Evolutionary conservation across 2,888 invertebrate genomes (phyloP), one percentile per base, ranked within the genome.

Genomic region (Temnothorax rugatulus): DNA sequence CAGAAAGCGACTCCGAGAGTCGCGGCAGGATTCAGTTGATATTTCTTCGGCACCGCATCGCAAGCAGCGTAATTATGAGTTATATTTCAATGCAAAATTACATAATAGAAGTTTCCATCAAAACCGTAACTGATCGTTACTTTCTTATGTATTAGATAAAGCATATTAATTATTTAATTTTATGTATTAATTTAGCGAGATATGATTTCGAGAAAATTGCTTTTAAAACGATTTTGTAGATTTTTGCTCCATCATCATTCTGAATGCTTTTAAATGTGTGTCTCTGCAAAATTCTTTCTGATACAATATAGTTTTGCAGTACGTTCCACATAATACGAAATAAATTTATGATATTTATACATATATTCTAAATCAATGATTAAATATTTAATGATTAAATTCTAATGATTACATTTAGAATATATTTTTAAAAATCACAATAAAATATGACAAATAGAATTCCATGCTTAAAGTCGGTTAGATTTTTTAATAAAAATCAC

Each of bases 1-100:
- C 77, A 84, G 83, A 86, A 84, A 64, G 74, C 63, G 29, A 29
- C 29, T 29, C 34, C 57, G 64, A 71, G 25, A 81, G n/a, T 15
- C 44, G 74, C 82, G 79, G 63, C n/a, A 9, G 29, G 25, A 44
- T 41, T 25, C 29, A 18, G 29, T n/a, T 74, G 61, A 61, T 75
- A 61, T 75, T 75, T 61, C 47, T 41, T 74, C n/a, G 44, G 18
- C 38, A 21, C n/a, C 29, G n/a, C 4, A n/a, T 4, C 61, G 34
- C 29, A 11, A 25, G 18, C 25, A 18, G 25, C 54, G 18, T 77
- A 68, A 68, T 41, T n/a, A 54, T n/a, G 11, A 68, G 54, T 54
- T 77, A 77, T 57, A 44, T 44, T 57, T 77, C 47, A 44, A 66
- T n/a, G 9, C 1, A 25, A 54, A 15, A 68, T 77, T 68, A 44